Evolutionary conservation across 2,888 invertebrate species (phyloP).

Genomic region (Tricholauxania praeusta): DNA sequence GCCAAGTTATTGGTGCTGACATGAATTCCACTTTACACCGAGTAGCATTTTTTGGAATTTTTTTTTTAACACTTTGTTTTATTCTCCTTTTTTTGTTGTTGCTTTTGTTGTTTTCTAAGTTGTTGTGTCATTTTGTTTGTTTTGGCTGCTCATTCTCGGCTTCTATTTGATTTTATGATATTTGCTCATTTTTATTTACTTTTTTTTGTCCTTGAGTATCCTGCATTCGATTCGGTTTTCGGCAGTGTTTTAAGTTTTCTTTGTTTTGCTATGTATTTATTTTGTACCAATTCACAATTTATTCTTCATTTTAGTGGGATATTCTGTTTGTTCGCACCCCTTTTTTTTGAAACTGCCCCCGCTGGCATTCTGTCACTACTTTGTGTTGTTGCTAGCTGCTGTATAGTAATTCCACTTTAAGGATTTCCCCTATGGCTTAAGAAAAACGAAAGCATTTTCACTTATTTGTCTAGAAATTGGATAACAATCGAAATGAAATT

Average conservation of each 20-base stretch:
- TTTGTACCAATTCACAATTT: too few relatives aligned
- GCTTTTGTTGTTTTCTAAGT: constrained; percentile 37
- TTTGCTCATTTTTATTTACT: constrained; percentile 49
- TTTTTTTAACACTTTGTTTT: not conserved
- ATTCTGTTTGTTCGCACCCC: too few relatives aligned
- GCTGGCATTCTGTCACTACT: not conserved
- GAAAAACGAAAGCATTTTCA: constrained; percentile 59
- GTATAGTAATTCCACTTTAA: not conserved
- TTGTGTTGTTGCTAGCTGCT: not conserved
- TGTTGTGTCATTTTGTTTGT: not conserved
- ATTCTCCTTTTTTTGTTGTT: not conserved
- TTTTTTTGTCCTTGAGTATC: too few relatives aligned
- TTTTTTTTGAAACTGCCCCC: too few relatives aligned
- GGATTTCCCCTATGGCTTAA: constrained; percentile 2
- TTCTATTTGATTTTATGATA: constrained; percentile 52
- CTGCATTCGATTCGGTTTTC: too few relatives aligned
- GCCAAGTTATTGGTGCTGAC: too few relatives aligned
- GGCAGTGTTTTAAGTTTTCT: too few relatives aligned
- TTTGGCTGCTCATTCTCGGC: constrained; percentile 17
- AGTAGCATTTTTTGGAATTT: not conserved
- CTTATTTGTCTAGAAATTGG: constrained; percentile 64
- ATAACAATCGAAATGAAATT: constrained; percentile 68
- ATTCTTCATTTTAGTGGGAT: too few relatives aligned
- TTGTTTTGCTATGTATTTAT: too few relatives aligned
- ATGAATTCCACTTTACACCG: too few relatives aligned